Evolutionary conservation across 2,113 vertebrate species (phyloP), one percentile per base, ranked within the genome.

Genomic region (Osmerus eperlanus): DNA sequence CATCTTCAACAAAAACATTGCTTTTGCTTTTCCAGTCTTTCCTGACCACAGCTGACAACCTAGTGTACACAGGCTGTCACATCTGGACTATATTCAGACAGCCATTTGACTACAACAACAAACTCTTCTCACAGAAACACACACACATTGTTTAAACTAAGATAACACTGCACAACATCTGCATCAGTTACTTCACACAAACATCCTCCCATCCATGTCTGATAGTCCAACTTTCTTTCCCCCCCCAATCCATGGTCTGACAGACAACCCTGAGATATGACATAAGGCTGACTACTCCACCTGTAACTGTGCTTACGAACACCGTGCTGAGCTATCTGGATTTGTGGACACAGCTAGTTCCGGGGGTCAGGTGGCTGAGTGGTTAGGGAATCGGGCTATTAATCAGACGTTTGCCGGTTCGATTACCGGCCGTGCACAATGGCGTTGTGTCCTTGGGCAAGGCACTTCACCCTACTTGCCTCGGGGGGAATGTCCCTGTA

Each of bases 51-150:
- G 68, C 54, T 73, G 76, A 76, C 65, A 80, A 23, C 63, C 59
- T 53, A 78, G 73, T 78, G 41, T 72, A 80, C 67, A 76, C 70
- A 78, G 65, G 52, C 72, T 70, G 81, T 74, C 80, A 71, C 58
- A 55, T 84, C 67, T 73, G 78, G 74, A 80, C 69, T 61, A 68
- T 52, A 13, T 36, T 18, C 16, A 19, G 29, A 51, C n/a, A 41
- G 29, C 76, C 82, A 12, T 12, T 12, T 2, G 41, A 6, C 73
- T 75, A 67, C 74, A 67, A 63, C 47, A 72, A 58, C 60, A 58
- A 0, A 52, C 63, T 23, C 72, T 75, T 78, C 67, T 25, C 71
- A 36, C 72, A 68, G 65, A 82, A 78, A 76, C 59, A 53, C 29
- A 36, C 16, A 23, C 23, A 62, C 60, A 29, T 25, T 64, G 4